Evolutionary conservation across 1,140 invertebrate genomes (phyloP).

Genomic region (Colletes latitarsis): DNA sequence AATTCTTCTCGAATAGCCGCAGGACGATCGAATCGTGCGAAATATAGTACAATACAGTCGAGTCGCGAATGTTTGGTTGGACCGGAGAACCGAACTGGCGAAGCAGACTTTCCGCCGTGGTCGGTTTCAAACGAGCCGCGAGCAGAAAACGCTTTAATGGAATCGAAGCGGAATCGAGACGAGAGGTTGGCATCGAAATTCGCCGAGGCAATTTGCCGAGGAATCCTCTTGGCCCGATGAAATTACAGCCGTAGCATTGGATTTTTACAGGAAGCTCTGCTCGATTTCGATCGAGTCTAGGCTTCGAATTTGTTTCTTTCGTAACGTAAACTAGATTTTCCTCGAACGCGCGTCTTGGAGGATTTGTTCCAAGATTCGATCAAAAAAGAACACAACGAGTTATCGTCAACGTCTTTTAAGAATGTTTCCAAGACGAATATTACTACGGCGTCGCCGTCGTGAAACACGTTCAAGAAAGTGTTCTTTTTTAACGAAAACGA

Average conservation of each 20-base stretch:
- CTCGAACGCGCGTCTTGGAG: neutral
- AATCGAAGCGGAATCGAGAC: constrained; percentile 25
- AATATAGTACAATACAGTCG: neutral
- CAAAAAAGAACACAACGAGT: neutral
- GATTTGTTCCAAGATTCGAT: neutral
- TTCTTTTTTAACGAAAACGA: too few relatives aligned
- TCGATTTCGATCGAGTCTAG: neutral
- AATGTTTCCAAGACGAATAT: too few relatives aligned
- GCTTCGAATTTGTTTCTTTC: neutral
- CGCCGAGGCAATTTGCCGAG: constrained; percentile 2
- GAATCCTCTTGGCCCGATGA: neutral
- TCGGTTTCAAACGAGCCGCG: neutral
- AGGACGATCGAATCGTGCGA: neutral
- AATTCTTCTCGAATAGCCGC: neutral
- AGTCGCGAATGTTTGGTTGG: neutral
- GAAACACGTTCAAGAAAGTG: too few relatives aligned
- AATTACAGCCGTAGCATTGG: neutral
- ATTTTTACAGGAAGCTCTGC: neutral
- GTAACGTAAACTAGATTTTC: neutral
- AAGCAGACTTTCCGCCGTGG: neutral
- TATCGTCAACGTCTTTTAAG: too few relatives aligned
- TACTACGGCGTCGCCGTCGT: too few relatives aligned
- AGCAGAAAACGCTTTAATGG: neutral
- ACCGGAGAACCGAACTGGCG: neutral
- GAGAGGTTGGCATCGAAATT: constrained; percentile 4